Percentiles rank a stretch among this genome's conserved stretches.
These are phyloP conservation scores for Calliopsis andreniformis DNA, from an alignment of 1,140 invertebrate species.

Conservation along the genomic window DNA sequence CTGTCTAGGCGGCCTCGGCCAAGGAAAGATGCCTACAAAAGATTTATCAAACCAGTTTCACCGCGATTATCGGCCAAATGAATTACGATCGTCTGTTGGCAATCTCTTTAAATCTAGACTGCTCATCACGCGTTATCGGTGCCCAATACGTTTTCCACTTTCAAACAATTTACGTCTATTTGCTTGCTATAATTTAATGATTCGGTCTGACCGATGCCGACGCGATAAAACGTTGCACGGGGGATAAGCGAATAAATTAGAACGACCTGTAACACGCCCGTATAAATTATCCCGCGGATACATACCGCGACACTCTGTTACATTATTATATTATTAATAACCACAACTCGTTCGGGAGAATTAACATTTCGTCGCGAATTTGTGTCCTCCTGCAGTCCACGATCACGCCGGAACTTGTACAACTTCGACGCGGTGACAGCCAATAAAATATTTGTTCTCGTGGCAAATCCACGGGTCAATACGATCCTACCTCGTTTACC, in stretches of 20 bases:
- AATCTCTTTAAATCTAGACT: constrained; percentile 32
- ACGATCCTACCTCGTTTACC: too few species aligned
- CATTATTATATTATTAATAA: constrained; percentile 28
- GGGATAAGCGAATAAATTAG: constrained; percentile 27
- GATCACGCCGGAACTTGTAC: not conserved
- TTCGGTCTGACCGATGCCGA: not conserved
- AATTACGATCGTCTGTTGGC: constrained; percentile 28
- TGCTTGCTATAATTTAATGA: constrained; percentile 37
- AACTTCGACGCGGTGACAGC: not conserved
- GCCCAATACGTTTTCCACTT: constrained; percentile 33
- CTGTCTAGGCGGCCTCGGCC: not conserved
- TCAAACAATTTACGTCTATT: constrained; percentile 46
- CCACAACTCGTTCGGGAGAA: not conserved
- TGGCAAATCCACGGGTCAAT: too few species aligned
- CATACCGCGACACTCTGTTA: constrained; percentile 6
- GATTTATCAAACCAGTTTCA: constrained; percentile 54
- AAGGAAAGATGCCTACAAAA: constrained; percentile 30
- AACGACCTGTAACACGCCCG: not conserved
- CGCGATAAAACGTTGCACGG: constrained; percentile 29
- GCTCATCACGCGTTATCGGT: constrained; percentile 34
- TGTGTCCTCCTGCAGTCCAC: not conserved
- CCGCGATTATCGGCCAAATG: constrained; percentile 37
- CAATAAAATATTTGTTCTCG: not conserved
- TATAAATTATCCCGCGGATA: constrained; percentile 12
- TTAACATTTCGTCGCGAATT: constrained; percentile 15